phyloP scores from a whole-genome alignment of 1,140 invertebrate species.

The Tribolium castaneum region DNA sequence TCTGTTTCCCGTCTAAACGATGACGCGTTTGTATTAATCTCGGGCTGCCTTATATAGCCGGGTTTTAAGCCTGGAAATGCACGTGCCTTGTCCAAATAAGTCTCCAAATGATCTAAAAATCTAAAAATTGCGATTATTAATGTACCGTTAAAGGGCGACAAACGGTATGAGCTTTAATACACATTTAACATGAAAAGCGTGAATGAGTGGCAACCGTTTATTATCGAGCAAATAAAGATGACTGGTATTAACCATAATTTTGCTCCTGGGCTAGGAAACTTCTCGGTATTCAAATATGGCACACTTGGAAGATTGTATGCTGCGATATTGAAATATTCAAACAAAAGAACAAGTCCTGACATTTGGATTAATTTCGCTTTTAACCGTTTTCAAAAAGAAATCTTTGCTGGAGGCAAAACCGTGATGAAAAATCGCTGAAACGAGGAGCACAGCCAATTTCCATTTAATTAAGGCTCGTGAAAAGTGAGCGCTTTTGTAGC shows the following conservation, averaged over 20 bases:
- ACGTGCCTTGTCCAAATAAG: background rate
- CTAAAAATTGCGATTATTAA: background rate
- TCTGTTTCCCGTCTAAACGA: background rate
- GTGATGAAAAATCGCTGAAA: no score
- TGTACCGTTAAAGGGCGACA: background rate
- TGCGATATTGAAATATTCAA: background rate
- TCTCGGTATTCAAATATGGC: background rate
- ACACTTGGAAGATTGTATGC: background rate
- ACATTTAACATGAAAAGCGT: background rate
- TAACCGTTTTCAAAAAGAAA: no score
- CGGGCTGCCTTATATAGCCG: background rate
- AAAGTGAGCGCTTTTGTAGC: no score
- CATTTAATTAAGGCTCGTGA: no score
- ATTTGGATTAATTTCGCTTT: no score
- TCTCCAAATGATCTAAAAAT: background rate
- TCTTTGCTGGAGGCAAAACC: no score
- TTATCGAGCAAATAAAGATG: background rate
- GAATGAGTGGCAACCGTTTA: background rate
- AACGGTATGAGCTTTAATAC: background rate
- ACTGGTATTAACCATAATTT: background rate
- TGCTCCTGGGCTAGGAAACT: background rate
- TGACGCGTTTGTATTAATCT: background rate
- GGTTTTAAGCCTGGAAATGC: background rate
- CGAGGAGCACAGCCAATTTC: no score
- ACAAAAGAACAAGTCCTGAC: background rate